phyloP scores from a whole-genome alignment of 2,113 vertebrate species.

The Ciconia boyciana region DNA sequence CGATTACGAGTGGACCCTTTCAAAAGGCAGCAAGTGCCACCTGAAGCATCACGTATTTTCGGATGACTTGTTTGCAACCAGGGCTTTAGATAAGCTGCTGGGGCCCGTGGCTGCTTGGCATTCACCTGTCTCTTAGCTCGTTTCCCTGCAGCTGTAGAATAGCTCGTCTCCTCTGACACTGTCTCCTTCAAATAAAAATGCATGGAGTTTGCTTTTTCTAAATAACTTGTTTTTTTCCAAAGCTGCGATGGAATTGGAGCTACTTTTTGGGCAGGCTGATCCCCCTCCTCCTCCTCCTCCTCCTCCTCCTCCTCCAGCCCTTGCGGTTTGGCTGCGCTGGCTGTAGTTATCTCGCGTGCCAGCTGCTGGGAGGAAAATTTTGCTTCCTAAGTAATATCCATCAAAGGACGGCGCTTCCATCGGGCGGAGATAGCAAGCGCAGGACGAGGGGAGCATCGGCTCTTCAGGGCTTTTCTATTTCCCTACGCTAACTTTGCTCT shows the following conservation, averaged over 20 bases:
- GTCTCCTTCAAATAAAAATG: constrained; percentile 43
- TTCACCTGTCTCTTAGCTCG: not conserved
- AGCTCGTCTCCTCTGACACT: not conserved
- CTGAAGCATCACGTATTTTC: not conserved
- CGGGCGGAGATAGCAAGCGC: not conserved
- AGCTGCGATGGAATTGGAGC: not conserved
- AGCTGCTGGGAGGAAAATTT: constrained; percentile 34
- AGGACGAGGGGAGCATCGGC: not conserved
- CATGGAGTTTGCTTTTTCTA: constrained; percentile 35
- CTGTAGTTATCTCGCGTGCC: not conserved
- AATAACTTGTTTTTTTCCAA: not conserved
- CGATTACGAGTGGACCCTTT: not conserved
- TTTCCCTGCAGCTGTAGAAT: not conserved
- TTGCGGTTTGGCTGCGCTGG: not conserved
- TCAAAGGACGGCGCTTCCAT: not conserved
- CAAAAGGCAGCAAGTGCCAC: not conserved
- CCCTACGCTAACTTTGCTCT: not conserved
- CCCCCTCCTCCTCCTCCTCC: not conserved
- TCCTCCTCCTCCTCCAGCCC: not conserved
- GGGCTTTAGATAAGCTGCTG: not conserved
- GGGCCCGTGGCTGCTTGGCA: not conserved
- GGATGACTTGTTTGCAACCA: not conserved
- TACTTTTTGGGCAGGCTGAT: not conserved
- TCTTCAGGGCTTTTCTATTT: not conserved
- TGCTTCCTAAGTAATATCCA: constrained; percentile 22